Conservation (phyloP, 2,113 vertebrate species). For the Gambusia affinis region DNA sequence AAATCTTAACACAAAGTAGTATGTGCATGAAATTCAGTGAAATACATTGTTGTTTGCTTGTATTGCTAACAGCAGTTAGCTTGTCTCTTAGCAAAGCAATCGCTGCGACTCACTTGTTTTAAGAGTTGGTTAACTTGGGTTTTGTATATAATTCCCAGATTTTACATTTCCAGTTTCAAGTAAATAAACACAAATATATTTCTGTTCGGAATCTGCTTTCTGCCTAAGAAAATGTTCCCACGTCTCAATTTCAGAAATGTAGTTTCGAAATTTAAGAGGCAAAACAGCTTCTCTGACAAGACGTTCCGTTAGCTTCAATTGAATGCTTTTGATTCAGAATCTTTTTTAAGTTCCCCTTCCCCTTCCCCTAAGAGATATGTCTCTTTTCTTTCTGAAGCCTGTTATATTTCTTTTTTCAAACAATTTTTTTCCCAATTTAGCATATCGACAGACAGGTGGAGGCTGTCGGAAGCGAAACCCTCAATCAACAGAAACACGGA, state of each 20-base stretch:
- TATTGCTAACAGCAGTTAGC: not conserved
- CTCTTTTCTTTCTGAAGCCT: constrained; percentile 31
- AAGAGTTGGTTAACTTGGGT: no score
- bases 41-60: not conserved
- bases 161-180: no score
- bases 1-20: not conserved
- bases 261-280: not conserved
- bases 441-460: constrained; percentile 48
- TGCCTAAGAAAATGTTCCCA: no score
- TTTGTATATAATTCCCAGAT: no score
- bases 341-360: not conserved
- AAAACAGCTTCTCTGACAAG: not conserved
- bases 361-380: not conserved
- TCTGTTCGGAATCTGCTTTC: no score
- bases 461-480: constrained; percentile 67
- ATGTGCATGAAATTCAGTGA: not conserved
- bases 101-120: no score
- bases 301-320: not conserved
- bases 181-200: no score
- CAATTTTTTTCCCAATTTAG: not conserved
- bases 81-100: no score
- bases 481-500: constrained; percentile 61
- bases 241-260: constrained; percentile 1
- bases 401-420: constrained; percentile 23
- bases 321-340: not conserved